Conservation (phyloP, 2,797 vertebrate species). For the Sciaenops ocellatus region DNA sequence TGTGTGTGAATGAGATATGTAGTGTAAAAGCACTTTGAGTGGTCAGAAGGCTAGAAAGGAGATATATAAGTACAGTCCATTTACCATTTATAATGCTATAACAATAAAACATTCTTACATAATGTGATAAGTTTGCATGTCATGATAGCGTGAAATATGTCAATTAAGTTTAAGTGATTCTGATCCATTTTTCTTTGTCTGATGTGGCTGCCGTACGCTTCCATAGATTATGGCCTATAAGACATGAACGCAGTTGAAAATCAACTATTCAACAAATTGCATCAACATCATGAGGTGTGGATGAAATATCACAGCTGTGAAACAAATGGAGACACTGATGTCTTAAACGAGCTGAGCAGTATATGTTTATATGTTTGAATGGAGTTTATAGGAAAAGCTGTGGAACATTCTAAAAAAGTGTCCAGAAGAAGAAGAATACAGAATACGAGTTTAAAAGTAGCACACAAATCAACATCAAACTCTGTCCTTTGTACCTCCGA, state of each 20-base stretch:
- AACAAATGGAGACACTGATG: not conserved
- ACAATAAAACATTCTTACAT: no score
- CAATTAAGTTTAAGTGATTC: no score
- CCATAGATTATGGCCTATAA: no score
- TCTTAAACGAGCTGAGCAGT: constrained; percentile 1
- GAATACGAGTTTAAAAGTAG: not conserved
- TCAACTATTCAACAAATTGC: not conserved
- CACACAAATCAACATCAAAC: not conserved
- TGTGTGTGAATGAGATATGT: no score
- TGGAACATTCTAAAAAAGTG: not conserved
- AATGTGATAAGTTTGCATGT: no score
- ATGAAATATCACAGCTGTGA: not conserved
- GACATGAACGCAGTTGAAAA: not conserved
- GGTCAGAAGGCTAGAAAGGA: no score
- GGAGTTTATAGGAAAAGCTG: not conserved
- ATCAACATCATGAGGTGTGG: not conserved
- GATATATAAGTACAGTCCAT: no score
- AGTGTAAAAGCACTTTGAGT: no score
- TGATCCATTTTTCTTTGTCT: no score
- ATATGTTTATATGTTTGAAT: not conserved
- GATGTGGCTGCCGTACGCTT: no score
- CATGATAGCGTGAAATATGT: no score
- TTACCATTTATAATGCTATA: no score
- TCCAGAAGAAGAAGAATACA: not conserved
- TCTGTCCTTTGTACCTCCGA: not conserved